phyloP scores from a whole-genome alignment of 2,888 invertebrate genomes.

The Tipula unca region DNA sequence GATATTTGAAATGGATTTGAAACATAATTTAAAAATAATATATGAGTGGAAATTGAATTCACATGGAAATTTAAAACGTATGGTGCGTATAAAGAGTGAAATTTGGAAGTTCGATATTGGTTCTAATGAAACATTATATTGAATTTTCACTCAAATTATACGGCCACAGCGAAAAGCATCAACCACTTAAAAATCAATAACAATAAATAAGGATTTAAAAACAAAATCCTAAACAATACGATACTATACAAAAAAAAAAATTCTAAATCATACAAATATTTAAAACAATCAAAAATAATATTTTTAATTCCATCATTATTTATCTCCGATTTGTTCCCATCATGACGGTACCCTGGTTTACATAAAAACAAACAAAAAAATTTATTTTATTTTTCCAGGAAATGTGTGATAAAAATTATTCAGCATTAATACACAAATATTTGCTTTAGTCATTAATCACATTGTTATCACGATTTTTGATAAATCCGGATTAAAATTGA shows the following conservation, averaged over 20 bases:
- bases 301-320: neutral
- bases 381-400: neutral
- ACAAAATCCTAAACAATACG: neutral
- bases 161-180: too few relatives aligned
- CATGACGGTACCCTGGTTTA: neutral
- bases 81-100: too few relatives aligned
- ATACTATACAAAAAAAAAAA: too few relatives aligned
- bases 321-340: neutral
- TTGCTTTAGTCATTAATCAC: conserved; percentile 4
- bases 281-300: neutral
- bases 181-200: neutral
- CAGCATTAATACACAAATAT: neutral
- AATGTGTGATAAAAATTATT: neutral
- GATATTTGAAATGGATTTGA: too few relatives aligned
- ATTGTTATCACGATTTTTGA: neutral
- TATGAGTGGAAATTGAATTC: too few relatives aligned
- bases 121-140: too few relatives aligned
- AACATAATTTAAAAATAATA: too few relatives aligned
- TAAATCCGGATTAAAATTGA: neutral
- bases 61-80: too few relatives aligned
- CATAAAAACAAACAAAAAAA: neutral
- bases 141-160: too few relatives aligned
- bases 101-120: too few relatives aligned
- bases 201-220: neutral
- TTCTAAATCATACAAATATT: neutral